phyloP scores from a whole-genome alignment of 2,797 vertebrate genomes.

The Mormyrops attenuatus region DNA sequence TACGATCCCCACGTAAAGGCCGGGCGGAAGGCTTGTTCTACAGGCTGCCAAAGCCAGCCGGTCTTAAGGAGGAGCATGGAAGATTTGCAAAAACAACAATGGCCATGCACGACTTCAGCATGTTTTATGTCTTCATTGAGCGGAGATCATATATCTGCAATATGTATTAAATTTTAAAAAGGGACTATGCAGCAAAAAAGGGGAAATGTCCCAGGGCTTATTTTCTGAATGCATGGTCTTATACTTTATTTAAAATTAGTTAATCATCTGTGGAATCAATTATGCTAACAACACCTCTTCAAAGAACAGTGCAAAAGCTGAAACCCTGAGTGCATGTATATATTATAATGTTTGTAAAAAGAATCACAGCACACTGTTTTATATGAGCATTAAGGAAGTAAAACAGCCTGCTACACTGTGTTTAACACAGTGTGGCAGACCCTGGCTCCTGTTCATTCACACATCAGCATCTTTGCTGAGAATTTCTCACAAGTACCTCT shows the following conservation, averaged over 20 bases:
- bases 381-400: neutral
- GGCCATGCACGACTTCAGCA: neutral
- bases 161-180: slow-evolving; percentile 32
- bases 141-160: slow-evolving; percentile 10
- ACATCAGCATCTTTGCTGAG: neutral
- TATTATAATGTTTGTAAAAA: neutral
- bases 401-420: neutral
- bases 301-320: neutral
- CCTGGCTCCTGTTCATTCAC: neutral
- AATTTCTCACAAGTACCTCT: neutral
- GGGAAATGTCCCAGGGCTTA: neutral
- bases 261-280: neutral
- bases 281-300: neutral
- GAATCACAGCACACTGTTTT: neutral
- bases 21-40: slow-evolving; percentile 11
- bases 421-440: neutral
- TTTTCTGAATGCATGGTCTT: neutral
- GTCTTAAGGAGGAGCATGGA: slow-evolving; percentile 7
- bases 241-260: neutral
- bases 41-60: neutral
- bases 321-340: neutral
- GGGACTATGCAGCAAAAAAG: neutral
- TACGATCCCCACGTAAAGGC: slow-evolving; percentile 25
- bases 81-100: slow-evolving; percentile 29
- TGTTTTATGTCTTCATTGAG: neutral